phyloP scores from a whole-genome alignment of 2,888 invertebrate species.

The Pemphredon lugubris region DNA sequence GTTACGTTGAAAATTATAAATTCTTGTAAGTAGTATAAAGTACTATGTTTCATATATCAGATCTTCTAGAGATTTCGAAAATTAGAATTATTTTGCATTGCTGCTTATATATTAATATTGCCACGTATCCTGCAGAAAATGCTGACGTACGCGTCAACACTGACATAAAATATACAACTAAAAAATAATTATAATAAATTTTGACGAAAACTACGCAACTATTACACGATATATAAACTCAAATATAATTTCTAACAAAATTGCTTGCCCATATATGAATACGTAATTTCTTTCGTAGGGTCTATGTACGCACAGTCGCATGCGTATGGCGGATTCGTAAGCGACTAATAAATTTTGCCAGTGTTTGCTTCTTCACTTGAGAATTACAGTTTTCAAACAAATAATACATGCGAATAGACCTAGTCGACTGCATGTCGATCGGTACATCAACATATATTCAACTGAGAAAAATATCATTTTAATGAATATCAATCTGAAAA shows the following conservation, averaged over 20 bases:
- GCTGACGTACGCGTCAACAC: constrained; percentile 67
- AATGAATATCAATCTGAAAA: too few species aligned
- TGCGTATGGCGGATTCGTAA: too few species aligned
- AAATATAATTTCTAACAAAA: constrained; percentile 61
- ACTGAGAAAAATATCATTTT: too few species aligned
- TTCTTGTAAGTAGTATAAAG: constrained; percentile 56
- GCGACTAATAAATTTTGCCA: constrained; percentile 43
- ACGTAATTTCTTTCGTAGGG: constrained; percentile 38
- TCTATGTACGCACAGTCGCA: background rate
- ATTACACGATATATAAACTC: constrained; percentile 61
- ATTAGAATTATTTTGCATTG: constrained; percentile 66
- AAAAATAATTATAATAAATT: constrained; percentile 61
- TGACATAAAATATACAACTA: constrained; percentile 72
- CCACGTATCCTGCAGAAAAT: constrained; percentile 77
- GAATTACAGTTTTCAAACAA: background rate
- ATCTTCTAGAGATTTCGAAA: constrained; percentile 73
- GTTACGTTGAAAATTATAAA: constrained; percentile 45
- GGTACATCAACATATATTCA: too few species aligned
- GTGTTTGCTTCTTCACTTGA: constrained; percentile 36
- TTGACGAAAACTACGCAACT: constrained; percentile 58
- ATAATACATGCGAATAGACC: too few species aligned
- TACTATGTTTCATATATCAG: constrained; percentile 71
- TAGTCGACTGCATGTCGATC: too few species aligned
- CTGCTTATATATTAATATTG: constrained; percentile 72
- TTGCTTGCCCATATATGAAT: constrained; percentile 51